Conservation (phyloP, 2,797 vertebrate genomes). For the Balearica regulorum region DNA sequence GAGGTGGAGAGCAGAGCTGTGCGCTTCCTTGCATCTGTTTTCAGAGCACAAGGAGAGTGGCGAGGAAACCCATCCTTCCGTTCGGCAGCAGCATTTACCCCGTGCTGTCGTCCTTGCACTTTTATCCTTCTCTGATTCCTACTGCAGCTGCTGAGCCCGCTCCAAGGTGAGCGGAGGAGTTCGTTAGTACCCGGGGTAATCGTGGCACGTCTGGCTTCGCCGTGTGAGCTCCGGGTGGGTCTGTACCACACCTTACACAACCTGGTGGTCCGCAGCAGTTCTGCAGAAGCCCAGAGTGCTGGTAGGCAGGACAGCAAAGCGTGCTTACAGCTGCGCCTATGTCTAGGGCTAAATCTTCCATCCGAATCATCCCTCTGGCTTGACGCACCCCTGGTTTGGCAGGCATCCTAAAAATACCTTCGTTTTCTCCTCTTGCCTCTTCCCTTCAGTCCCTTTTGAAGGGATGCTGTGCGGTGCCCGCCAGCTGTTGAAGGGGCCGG, state of each 20-base stretch:
- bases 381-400: slow-evolving; percentile 31
- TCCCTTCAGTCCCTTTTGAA: background rate
- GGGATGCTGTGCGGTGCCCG: background rate
- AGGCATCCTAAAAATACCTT: background rate
- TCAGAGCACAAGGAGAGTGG: background rate
- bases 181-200: background rate
- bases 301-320: background rate
- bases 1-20: background rate
- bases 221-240: background rate
- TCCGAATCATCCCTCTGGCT: slow-evolving; percentile 24
- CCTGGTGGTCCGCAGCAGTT: background rate
- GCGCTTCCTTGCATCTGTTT: background rate
- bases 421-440: background rate
- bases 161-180: background rate
- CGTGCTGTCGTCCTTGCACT: background rate
- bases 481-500: background rate
- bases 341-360: background rate
- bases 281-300: background rate
- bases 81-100: background rate
- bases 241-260: background rate
- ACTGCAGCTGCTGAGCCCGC: background rate
- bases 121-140: no score
- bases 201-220: background rate
- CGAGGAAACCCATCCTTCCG: background rate
- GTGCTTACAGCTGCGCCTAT: background rate